phyloP scores from a whole-genome alignment of 2,113 vertebrate genomes.

The Laticauda colubrina region DNA sequence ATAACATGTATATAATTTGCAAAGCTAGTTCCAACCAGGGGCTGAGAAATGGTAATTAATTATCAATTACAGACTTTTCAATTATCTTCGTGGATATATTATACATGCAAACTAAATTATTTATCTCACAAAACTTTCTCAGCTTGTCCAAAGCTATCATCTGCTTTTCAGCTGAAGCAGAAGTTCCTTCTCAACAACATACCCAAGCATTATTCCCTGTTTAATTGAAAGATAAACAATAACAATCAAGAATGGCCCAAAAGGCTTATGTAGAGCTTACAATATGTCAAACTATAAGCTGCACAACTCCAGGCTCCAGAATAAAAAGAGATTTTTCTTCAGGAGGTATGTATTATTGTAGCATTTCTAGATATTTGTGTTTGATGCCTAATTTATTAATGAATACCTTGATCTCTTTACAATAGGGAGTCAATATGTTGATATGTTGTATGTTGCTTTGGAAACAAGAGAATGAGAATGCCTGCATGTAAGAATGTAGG shows the following conservation, averaged over 20 bases:
- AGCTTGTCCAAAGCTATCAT: conserved; percentile 43
- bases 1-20: conserved; percentile 43
- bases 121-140: conserved; percentile 73
- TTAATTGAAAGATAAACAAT: conserved; percentile 49
- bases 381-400: conserved; percentile 22
- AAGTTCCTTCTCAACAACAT: conserved; percentile 38
- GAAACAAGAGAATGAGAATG: conserved; percentile 21
- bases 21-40: conserved; percentile 44
- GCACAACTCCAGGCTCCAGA: conserved; percentile 70
- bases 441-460: conserved; percentile 2
- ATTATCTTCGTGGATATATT: conserved; percentile 74
- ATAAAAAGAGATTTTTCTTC: conserved; percentile 67
- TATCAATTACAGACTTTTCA: conserved; percentile 66
- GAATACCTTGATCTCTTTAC: conserved; percentile 30
- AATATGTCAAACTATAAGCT: conserved; percentile 84
- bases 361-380: neutral
- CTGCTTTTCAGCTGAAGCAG: conserved; percentile 45
- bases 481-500: conserved; percentile 1
- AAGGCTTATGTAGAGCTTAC: conserved; percentile 80
- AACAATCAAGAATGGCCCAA: conserved; percentile 77
- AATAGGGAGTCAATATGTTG: conserved; percentile 21
- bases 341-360: conserved; percentile 60
- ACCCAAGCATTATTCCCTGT: conserved; percentile 36
- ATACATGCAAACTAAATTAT: conserved; percentile 85
- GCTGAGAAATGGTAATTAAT: conserved; percentile 55